Evolutionary conservation across 1,140 invertebrate species (phyloP), one percentile per base, ranked within the genome.

Genomic region (Drosophila chauvacae): DNA sequence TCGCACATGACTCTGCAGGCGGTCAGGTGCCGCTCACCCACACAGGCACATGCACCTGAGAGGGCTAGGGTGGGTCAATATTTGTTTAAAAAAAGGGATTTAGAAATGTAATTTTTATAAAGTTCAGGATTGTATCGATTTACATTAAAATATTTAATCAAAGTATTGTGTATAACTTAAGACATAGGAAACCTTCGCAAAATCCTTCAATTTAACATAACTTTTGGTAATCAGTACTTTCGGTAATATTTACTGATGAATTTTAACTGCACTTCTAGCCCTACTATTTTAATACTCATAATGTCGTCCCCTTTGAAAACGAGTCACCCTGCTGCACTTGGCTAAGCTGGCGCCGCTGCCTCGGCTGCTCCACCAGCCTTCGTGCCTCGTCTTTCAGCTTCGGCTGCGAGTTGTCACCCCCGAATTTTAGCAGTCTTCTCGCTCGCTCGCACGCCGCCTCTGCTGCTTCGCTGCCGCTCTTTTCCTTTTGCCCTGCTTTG

Each of bases 11-110:
- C 91, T 81, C 76, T 77, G 47, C 78, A 62, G 57, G 59, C 71
- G 77, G 91, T 92, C 91, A 92, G 91, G 90, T 92, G 86, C 79
- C 47, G 73, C 84, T 68, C 84, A 75, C 77, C 78, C 72, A 83
- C 71, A 77, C 61, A 53, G 30, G 53, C 39, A 42, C 44, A 69
- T 20, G 42, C 45, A 75, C 33, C 14, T 5, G 48, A 44, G 33
- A 48, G 41, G 62, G 51, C 23, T 35, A 56, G 42, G 68, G 69
- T 68, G 42, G 16, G 13, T 50, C 66, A 20, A 16, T 23, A 16
- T 50, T n/a, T 23, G 18, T 41, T 37, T 11, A 55, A 16, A 55
- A 37, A 13, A n/a, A 39, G 23, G 35, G 35, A 10, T 10, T 13
- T 16, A 0, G 0, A 11, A 14, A 2, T 37, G 16, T 11, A 4